Evolutionary conservation across 2,797 vertebrate species (phyloP), one percentile per base, ranked within the genome.

Genomic region (Poliocrania exsul): DNA sequence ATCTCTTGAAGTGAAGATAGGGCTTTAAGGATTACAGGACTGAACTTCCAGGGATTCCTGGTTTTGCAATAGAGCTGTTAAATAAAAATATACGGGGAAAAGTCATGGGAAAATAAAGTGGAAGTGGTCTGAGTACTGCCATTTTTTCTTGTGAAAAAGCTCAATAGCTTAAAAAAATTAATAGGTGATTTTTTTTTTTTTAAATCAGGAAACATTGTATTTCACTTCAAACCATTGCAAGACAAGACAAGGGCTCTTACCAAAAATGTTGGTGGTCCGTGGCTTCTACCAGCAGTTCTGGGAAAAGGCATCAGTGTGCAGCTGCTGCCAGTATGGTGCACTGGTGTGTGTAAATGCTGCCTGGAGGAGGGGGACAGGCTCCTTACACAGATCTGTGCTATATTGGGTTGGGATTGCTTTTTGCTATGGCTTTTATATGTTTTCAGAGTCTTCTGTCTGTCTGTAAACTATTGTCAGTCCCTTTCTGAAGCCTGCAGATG

Each of bases 241-340:
- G 54, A 62, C 4, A 35, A n/a, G 7, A 14, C 2, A 3, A 3
- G 9, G 15, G 4, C 16, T 49, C 37, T 71, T 78, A 26, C 4
- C 35, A 44, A 57, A 80, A 74, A 75, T 17, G 5, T 21, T 60
- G 17, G 21, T 62, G 26, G 10, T 19, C 51, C 0, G 0, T 50
- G 21, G 16, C 31, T 79, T 54, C 44, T 40, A 3, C 35, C 35
- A 54, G n/a, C 26, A 46, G 16, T 25, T 44, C 35, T 90, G 60
- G 60, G 69, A 73, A 40, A n/a, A 60, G 61, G 25, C 0, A 0
- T 14, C 49, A 46, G n/a, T 1, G 0, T 51, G 16, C 18, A 62
- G 2, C 0, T 1, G 11, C 53, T 70, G 16, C 25, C 15, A 6
- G 21, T 12, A 20, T 21, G 6, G 35, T 8, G 19, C 57, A 26